phyloP scores from a whole-genome alignment of 2,113 vertebrate species.

The Megatriorchis doriae region DNA sequence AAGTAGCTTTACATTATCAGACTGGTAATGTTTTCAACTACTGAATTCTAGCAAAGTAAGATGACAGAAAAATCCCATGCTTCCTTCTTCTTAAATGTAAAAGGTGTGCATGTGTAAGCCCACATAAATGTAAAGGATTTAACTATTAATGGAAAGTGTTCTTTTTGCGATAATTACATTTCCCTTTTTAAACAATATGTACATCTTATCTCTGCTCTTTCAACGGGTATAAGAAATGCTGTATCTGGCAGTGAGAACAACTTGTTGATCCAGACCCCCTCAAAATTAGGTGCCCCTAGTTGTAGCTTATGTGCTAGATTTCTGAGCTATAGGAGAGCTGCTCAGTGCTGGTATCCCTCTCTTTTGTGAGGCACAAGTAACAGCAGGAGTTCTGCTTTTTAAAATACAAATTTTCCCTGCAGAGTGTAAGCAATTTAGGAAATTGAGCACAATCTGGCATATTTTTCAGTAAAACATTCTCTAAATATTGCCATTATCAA shows the following conservation, averaged over 20 bases:
- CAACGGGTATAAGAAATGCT: neutral
- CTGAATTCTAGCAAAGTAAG: neutral
- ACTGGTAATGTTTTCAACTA: neutral
- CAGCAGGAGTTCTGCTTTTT: neutral
- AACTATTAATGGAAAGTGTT: neutral
- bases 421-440: neutral
- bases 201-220: neutral
- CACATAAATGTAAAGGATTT: neutral
- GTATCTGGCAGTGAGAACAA: neutral
- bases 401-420: neutral
- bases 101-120: neutral
- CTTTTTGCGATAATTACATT: neutral
- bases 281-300: neutral
- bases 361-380: neutral
- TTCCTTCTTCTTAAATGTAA: neutral
- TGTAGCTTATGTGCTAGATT: neutral
- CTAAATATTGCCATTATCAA: neutral
- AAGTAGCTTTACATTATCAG: neutral
- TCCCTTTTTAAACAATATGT: neutral
- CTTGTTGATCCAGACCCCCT: neutral
- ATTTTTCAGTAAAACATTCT: neutral
- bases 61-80: neutral
- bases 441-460: neutral
- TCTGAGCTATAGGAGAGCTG: neutral
- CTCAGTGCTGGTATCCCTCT: neutral